phyloP scores from a whole-genome alignment of 2,888 invertebrate genomes.

The Pecten maximus region DNA sequence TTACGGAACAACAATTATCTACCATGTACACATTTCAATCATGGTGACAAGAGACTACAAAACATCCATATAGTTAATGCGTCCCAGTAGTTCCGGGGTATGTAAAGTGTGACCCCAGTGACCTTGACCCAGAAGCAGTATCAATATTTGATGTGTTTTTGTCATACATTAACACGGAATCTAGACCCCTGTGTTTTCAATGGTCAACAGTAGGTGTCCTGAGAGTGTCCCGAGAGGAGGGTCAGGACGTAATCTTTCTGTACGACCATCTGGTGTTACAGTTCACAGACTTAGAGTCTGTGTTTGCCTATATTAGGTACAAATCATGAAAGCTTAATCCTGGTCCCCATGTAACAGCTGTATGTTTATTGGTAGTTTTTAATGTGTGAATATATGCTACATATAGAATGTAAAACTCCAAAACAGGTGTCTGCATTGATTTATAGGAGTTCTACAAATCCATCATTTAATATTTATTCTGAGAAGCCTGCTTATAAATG shows the following conservation, averaged over 20 bases:
- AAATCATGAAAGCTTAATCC: background rate
- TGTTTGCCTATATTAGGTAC: background rate
- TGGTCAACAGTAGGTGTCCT: background rate
- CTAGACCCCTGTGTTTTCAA: background rate
- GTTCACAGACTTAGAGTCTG: background rate
- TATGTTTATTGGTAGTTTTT: too few relatives aligned
- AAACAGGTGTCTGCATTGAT: too few relatives aligned
- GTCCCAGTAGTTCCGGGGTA: background rate
- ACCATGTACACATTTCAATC: background rate
- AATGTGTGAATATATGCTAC: too few relatives aligned
- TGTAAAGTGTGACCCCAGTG: background rate
- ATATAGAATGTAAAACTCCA: too few relatives aligned
- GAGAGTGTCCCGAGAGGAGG: background rate
- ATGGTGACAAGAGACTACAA: background rate
- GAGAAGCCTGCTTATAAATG: too few relatives aligned
- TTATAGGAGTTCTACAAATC: too few relatives aligned
- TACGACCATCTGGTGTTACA: background rate
- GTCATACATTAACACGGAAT: background rate
- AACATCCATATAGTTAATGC: background rate
- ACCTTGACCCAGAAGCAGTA: background rate
- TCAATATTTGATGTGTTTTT: constrained; percentile 21
- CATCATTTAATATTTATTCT: too few relatives aligned
- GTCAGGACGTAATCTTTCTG: background rate
- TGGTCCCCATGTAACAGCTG: too few relatives aligned
- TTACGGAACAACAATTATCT: background rate